Evolutionary conservation across 2,888 invertebrate species (phyloP).

Genomic region (Drosophila multiciliata): DNA sequence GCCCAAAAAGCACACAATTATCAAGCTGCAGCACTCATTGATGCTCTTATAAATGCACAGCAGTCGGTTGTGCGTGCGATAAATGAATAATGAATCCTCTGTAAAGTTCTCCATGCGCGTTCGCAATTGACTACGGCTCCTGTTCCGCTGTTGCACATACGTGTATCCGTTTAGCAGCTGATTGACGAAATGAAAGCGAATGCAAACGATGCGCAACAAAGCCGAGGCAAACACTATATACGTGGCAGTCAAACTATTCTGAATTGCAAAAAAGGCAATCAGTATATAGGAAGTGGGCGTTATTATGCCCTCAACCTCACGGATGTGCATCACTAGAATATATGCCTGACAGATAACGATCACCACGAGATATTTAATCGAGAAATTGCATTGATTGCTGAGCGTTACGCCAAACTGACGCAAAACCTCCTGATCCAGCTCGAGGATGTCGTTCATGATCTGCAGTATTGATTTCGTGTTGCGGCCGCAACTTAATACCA

Average conservation of each 20-base stretch:
- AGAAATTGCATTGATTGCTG: constrained; percentile 73
- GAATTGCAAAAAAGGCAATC: constrained; percentile 73
- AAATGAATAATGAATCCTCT: constrained; percentile 79
- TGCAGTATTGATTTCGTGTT: constrained; percentile 74
- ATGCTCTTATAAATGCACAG: constrained; percentile 78
- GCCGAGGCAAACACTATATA: constrained; percentile 80
- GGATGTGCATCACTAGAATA: constrained; percentile 70
- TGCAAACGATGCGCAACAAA: constrained; percentile 75
- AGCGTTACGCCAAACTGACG: constrained; percentile 65
- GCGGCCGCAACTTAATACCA: constrained; percentile 72
- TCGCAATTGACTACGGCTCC: constrained; percentile 24
- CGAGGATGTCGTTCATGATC: constrained; percentile 81
- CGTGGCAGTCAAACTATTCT: constrained; percentile 77
- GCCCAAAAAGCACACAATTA: constrained; percentile 82
- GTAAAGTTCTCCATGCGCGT: constrained; percentile 71
- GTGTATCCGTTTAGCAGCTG: constrained; percentile 75
- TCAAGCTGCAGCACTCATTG: constrained; percentile 81
- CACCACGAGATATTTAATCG: constrained; percentile 65
- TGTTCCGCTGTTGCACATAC: constrained; percentile 62
- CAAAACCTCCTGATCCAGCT: constrained; percentile 79
- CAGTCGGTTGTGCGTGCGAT: constrained; percentile 81
- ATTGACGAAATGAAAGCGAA: constrained; percentile 80
- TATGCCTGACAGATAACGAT: constrained; percentile 75
- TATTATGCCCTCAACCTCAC: constrained; percentile 46
- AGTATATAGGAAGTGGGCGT: constrained; percentile 71